Conservation (phyloP, 35 echinoderm and acorn worm genomes). For the Eucidaris tribuloides region DNA sequence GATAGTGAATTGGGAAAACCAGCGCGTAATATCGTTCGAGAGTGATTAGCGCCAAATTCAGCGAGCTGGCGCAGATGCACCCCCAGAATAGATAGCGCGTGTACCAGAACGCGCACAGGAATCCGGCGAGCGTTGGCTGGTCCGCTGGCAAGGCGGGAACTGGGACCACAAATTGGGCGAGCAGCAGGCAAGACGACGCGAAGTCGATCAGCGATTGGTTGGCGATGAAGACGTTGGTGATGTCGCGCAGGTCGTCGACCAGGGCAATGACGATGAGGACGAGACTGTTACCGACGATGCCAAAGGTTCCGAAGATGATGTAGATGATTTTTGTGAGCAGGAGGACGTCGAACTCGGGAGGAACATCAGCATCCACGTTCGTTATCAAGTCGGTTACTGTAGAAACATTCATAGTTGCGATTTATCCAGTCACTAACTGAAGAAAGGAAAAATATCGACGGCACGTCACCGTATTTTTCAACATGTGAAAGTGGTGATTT, state of each 20-base stretch:
- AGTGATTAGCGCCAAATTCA: constrained; percentile 52
- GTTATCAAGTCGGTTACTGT: too few species aligned
- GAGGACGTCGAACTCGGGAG: too few species aligned
- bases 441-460: too few species aligned
- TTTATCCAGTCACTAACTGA: too few species aligned
- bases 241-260: neutral
- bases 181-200: constrained; percentile 38
- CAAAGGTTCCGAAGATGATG: constrained; percentile 1
- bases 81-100: constrained; percentile 63
- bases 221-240: constrained; percentile 67
- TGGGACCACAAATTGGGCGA: constrained; percentile 22
- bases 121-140: neutral
- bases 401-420: too few species aligned
- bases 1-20: constrained; percentile 43
- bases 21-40: constrained; percentile 62
- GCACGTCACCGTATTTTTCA: too few species aligned
- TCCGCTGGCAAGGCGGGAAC: neutral
- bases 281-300: constrained; percentile 37
- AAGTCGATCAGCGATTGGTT: constrained; percentile 83
- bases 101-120: constrained; percentile 51
- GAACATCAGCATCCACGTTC: too few species aligned
- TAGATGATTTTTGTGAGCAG: too few species aligned
- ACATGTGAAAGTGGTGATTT: too few species aligned
- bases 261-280: constrained; percentile 18
- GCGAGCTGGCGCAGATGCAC: constrained; percentile 27